Percentiles rank a stretch among this genome's conserved stretches.
Conservation (phyloP, 2,113 vertebrate species). For the Daubentonia madagascariensis region DNA sequence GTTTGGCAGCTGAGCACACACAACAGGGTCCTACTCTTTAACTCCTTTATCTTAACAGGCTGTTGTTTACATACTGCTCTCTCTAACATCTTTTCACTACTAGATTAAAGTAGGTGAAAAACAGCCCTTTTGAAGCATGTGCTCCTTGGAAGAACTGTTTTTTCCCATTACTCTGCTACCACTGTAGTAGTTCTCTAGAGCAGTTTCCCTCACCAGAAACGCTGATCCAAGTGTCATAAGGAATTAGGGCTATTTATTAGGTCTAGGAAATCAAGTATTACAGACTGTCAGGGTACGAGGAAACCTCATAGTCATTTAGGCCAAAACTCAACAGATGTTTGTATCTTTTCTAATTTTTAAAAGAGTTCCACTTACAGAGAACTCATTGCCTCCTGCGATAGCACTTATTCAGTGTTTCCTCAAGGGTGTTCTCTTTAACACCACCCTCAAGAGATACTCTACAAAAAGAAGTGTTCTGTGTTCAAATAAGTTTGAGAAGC, state of each 20-base stretch:
- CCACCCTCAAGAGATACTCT: neutral
- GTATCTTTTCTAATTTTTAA: neutral
- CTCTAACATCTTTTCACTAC: neutral
- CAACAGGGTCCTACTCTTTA: neutral
- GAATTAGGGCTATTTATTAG: neutral
- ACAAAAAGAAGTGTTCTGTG: constrained; percentile 3
- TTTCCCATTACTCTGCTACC: neutral
- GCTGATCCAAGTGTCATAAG: neutral
- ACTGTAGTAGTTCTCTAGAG: neutral
- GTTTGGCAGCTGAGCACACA: neutral
- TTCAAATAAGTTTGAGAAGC: constrained; percentile 27
- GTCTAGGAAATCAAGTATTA: neutral
- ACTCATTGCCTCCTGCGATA: neutral
- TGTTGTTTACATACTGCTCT: neutral
- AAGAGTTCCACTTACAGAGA: neutral
- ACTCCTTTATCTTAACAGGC: neutral
- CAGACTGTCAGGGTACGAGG: neutral
- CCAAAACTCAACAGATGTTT: neutral
- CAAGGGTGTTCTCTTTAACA: neutral
- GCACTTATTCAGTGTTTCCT: neutral
- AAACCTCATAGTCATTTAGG: neutral
- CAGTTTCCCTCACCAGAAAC: neutral
- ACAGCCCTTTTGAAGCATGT: neutral
- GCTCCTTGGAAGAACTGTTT: neutral
- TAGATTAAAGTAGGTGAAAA: neutral